Conservation (phyloP, 2,113 vertebrate species). For the Sporophila hypoxantha region DNA sequence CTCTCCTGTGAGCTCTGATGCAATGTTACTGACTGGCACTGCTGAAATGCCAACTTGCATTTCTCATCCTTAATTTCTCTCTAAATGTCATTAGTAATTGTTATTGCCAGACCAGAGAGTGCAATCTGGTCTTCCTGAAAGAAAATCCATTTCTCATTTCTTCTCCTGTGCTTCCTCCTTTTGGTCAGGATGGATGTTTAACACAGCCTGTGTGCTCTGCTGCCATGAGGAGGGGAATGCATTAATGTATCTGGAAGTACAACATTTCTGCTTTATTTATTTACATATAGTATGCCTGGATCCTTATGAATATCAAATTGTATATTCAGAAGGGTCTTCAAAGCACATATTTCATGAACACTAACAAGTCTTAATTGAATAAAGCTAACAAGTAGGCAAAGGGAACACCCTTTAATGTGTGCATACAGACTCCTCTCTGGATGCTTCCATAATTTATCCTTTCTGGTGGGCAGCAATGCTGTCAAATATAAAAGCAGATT, state of each 20-base stretch:
- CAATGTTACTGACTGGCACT: constrained; percentile 59
- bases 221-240: neutral
- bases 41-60: constrained; percentile 76
- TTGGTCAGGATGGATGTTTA: constrained; percentile 14
- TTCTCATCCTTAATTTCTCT: constrained; percentile 75
- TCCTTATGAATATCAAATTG: neutral
- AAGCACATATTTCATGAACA: neutral
- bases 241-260: neutral
- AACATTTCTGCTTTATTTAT: neutral
- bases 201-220: neutral
- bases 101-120: constrained; percentile 66
- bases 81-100: constrained; percentile 80
- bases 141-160: constrained; percentile 49
- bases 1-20: constrained; percentile 53
- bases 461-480: neutral
- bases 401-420: neutral
- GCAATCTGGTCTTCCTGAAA: constrained; percentile 34
- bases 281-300: neutral
- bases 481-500: neutral
- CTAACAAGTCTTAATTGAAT: neutral
- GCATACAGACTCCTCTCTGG: neutral
- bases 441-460: neutral
- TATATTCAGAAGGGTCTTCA: neutral
- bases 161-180: constrained; percentile 11
- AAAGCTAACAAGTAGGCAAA: neutral